Evolutionary conservation across 2,113 vertebrate species (phyloP).

Genomic region (Antechinus stuartii): DNA sequence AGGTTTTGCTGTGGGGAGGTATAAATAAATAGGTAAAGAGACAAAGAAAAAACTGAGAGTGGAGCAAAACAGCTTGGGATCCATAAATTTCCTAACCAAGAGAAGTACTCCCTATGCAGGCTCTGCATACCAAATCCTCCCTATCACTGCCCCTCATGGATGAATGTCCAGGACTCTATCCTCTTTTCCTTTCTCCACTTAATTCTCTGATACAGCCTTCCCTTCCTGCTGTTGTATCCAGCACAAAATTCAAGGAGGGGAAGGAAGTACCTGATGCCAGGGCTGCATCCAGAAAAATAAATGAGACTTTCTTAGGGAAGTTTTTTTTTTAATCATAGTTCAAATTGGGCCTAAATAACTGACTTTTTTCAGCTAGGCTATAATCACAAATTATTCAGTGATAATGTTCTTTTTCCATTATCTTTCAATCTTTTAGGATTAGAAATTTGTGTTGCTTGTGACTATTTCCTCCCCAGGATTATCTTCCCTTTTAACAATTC

Average conservation of each 20-base stretch:
- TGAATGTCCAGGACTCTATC: not conserved
- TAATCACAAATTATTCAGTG: not conserved
- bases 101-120: not conserved
- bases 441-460: not conserved
- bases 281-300: not conserved
- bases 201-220: not conserved
- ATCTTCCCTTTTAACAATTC: not conserved
- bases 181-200: not conserved
- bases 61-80: not conserved
- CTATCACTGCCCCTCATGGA: not conserved
- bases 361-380: not conserved
- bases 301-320: not conserved
- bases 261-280: not conserved
- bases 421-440: not conserved
- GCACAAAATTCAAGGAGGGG: not conserved
- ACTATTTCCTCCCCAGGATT: not conserved
- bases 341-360: not conserved
- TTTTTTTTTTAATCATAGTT: not conserved
- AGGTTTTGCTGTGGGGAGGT: not conserved
- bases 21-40: not conserved
- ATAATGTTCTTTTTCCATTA: not conserved
- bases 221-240: not conserved
- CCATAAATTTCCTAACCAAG: not conserved
- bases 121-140: not conserved
- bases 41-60: not conserved